Base-by-base conservation (phyloP, 92 coral and sea anemone species). In the Epizoanthus fatuus region DNA sequence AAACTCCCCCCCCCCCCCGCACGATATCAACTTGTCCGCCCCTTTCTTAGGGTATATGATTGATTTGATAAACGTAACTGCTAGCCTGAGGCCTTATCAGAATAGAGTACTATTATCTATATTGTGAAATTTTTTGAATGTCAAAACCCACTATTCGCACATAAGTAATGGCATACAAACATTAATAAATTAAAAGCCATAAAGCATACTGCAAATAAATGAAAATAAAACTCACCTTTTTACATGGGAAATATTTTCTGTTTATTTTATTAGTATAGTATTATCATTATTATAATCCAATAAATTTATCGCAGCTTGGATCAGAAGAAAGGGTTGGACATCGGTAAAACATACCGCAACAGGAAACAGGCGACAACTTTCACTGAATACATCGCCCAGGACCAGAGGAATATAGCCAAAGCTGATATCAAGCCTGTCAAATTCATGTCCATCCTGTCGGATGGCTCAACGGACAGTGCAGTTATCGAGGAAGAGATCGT, bases 401-500 rank as follows among this genome's bases (percentile, higher is more conserved):
- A 64, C 70, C 70, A 64, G 70, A 64, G 70, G 69, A 64, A 64
- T 64, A 20, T 6, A 64, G 42, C 69, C 69, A 64, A 64, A 64
- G 42, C 70, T 35, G 70, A 65, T 65, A 35, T 29, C 70, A 65
- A 65, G 70, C 44, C 70, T 8, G 70, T 25, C 70, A 65, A 65
- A 65, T 65, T 65, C 45, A 65, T 65, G 8, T 44, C 47, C 47
- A 65, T 75, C 49, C 45, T 74, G 55, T 75, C 83, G 67, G 89
- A 76, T 86, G 89, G 89, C 53, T 74, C 84, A 45, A 86, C 89
- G 25, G 84, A 79, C 47, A 52, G 71, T 40, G 83, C 91, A 69
- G 86, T 87, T 51, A 70, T 79, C 51, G 91, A 87, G 40, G 86
- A 81, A 45, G 90, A 86, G 67, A 79, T 86, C 45, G 57, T 86